Percentiles rank a stretch among this genome's conserved stretches.
phyloP scores from a whole-genome alignment of 2,888 invertebrate species.

The Notodonta dromedarius region DNA sequence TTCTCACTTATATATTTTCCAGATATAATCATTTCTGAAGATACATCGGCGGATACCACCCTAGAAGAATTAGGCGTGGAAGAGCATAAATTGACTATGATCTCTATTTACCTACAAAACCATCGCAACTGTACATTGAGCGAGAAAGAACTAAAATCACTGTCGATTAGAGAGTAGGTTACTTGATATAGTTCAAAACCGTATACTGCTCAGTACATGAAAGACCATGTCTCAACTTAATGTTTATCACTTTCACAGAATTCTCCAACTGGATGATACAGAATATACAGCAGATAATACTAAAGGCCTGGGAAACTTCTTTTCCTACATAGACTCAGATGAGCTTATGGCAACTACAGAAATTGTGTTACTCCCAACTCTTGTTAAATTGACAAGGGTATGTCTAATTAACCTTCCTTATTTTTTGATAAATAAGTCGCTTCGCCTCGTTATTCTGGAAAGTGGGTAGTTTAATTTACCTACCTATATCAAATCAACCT shows the following conservation, averaged over 20 bases:
- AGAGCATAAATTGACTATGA: constrained; percentile 15
- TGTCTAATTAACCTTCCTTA: no score
- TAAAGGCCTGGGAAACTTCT: constrained; percentile 50
- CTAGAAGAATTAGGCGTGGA: constrained; percentile 29
- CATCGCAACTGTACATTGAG: constrained; percentile 18
- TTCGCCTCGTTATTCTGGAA: background rate
- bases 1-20: background rate
- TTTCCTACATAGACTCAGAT: constrained; percentile 51
- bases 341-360: constrained; percentile 59
- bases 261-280: background rate
- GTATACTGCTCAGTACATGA: no score
- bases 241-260: background rate
- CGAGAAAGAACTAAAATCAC: constrained; percentile 15
- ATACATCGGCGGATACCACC: constrained; percentile 12
- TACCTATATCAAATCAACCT: no score
- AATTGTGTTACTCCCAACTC: constrained; percentile 52
- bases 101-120: constrained; percentile 21
- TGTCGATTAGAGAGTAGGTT: constrained; percentile 23
- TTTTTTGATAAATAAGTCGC: no score
- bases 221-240: background rate
- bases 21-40: constrained; percentile 27
- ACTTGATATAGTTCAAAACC: background rate
- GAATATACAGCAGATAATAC: constrained; percentile 6
- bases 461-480: no score
- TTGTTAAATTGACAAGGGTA: background rate